Conservation (phyloP, 2,113 vertebrate genomes). For the Calyptommatus sinebrachiatus region DNA sequence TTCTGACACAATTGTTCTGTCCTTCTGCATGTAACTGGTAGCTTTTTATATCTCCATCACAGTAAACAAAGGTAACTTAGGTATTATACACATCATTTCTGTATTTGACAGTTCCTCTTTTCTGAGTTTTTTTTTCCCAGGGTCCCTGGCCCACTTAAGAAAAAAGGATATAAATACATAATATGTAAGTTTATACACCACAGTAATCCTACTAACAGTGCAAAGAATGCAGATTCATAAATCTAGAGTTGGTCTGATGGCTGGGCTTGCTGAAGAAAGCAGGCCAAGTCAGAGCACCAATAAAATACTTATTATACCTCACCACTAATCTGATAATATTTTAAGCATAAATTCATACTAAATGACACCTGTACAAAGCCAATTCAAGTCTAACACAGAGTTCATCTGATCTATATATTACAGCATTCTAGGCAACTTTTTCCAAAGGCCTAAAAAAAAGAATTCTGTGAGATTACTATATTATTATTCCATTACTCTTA, state of each 20-base stretch:
- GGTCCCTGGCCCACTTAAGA: too few relatives aligned
- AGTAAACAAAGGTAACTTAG: not conserved
- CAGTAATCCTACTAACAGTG: not conserved
- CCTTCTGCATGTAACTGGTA: not conserved
- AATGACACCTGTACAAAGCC: not conserved
- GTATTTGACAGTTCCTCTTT: conserved; percentile 3
- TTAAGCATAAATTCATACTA: not conserved
- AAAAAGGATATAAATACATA: too few relatives aligned
- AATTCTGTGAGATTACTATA: not conserved
- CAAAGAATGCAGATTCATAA: not conserved
- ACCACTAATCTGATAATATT: not conserved
- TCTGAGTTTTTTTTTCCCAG: not conserved
- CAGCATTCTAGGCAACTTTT: not conserved
- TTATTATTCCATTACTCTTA: not conserved
- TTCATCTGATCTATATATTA: too few relatives aligned
- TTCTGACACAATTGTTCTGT: not conserved
- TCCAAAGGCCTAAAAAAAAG: not conserved
- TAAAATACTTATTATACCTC: not conserved
- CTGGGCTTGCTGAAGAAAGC: too few relatives aligned
- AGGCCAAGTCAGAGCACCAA: too few relatives aligned
- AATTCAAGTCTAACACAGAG: not conserved
- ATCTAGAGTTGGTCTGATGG: too few relatives aligned
- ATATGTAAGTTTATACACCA: not conserved
- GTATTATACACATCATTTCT: not conserved
- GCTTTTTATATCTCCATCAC: not conserved